Percentiles rank a stretch among this genome's conserved stretches.
Conservation (phyloP, 2,113 vertebrate species). For the Apteryx mantelli region DNA sequence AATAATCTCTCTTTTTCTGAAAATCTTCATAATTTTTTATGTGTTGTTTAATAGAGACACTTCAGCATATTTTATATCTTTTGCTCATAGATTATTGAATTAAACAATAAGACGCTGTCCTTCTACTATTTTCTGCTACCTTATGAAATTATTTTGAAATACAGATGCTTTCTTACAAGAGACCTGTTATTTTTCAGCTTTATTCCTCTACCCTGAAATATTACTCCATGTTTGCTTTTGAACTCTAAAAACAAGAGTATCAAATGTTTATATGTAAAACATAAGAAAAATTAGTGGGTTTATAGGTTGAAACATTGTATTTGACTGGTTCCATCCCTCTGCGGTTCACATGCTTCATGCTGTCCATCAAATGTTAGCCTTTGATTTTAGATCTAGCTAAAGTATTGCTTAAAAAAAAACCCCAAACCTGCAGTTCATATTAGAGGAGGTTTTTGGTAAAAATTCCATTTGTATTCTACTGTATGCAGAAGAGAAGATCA, state of each 20-base stretch:
- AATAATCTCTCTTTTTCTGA: background rate
- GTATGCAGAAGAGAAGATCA: conserved; percentile 94
- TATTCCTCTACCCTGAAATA: background rate
- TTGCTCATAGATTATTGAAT: background rate
- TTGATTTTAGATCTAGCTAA: background rate
- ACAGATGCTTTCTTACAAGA: background rate
- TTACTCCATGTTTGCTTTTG: background rate
- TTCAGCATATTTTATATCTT: background rate
- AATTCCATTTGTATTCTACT: background rate
- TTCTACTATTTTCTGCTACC: background rate
- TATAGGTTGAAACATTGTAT: background rate
- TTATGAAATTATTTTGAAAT: background rate
- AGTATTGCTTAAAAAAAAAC: background rate
- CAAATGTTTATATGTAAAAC: background rate
- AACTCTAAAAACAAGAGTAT: background rate
- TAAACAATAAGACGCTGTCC: background rate
- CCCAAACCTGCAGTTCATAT: background rate
- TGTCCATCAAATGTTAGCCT: background rate
- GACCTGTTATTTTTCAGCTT: background rate
- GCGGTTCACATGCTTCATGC: background rate
- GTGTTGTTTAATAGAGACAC: background rate
- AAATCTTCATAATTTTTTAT: background rate
- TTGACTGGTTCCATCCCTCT: background rate
- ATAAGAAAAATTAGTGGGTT: background rate
- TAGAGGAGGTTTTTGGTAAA: background rate